These are phyloP conservation scores for Scaptomyza cyrtandrae DNA, from an alignment of 2,888 invertebrate genomes.

Conservation along the genomic window DNA sequence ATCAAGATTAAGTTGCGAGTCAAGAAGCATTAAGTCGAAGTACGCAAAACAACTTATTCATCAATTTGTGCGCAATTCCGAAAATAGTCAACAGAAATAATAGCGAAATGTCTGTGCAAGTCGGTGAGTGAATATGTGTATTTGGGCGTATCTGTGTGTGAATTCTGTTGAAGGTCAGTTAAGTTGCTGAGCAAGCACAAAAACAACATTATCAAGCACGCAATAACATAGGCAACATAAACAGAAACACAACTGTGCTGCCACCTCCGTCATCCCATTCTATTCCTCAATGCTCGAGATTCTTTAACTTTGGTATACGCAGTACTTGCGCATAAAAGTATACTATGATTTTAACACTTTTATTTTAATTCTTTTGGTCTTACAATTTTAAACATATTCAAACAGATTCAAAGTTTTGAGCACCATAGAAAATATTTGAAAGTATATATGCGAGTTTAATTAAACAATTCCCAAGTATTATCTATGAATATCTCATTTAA, in stretches of 20 bases:
- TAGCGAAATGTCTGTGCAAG: conserved; percentile 32
- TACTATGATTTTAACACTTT: conserved; percentile 21
- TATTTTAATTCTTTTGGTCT: background rate
- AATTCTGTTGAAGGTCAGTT: conserved; percentile 53
- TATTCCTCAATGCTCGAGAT: background rate
- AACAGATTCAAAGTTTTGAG: too few relatives aligned
- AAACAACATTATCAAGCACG: conserved; percentile 31
- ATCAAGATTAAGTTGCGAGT: conserved; percentile 64
- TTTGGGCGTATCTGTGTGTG: conserved; percentile 4
- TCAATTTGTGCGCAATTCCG: conserved; percentile 68
- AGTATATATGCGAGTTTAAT: background rate
- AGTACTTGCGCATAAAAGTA: too few relatives aligned
- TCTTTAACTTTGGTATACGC: background rate
- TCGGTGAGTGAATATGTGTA: conserved; percentile 16
- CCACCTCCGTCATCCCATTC: background rate
- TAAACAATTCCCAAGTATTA: background rate
- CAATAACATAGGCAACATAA: conserved; percentile 39
- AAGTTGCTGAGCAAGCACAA: conserved; percentile 52
- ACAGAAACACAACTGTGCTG: conserved; percentile 6
- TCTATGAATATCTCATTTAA: background rate
- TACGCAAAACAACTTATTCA: conserved; percentile 66
- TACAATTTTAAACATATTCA: too few relatives aligned
- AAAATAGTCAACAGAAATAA: conserved; percentile 63
- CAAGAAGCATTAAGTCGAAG: conserved; percentile 47
- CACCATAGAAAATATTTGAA: too few relatives aligned